Evolutionary conservation across 2,888 invertebrate species (phyloP), one percentile per base, ranked within the genome.

Genomic region (Luperina nickerlii): DNA sequence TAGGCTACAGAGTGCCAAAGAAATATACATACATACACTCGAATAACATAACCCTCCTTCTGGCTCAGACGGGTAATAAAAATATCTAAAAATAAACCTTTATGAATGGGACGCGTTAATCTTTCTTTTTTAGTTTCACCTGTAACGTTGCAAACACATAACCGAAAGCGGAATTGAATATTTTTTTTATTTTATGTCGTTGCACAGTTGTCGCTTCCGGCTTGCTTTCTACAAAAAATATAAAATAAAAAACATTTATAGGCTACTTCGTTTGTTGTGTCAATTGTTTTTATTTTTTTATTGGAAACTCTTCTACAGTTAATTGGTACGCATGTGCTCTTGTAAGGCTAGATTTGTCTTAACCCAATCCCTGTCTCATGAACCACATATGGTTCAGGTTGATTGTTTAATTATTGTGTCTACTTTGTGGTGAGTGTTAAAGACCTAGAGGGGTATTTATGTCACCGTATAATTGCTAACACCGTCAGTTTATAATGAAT

Each of bases 151-250:
- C 42, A 66, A 75, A 75, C 42, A 65, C 62, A 79, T 77, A 66
- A 75, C 84, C 62, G 27, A 78, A 72, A 73, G 69, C 62, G 57
- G 75, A 76, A 84, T 78, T 81, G 75, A 75, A 75, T 84, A 4
- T 71, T 67, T 66, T 4, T 45, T 83, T 75, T 20, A 42, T 76
- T 76, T 76, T 71, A 51, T 84, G 57, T 71, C 27, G 57, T 27
- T 51, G 78, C 57, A 66, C 71, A 27, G 57, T 63, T 75, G 72
- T 70, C 74, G 84, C 57, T 78, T 84, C 74, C 69, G 62, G 81
- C 20, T 60, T 54, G 54, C 24, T 67, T 76, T 63, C 51, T 62
- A n/a, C n/a, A 73, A 80, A 81, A 80, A 67, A 60, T 13, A 76
- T 57, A 63, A 73, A 75, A 74, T 54, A 62, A 45, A 79, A 74